A percentile compares a stretch with the other conserved stretches of the same genome.
phyloP scores from a whole-genome alignment of 2,113 vertebrate genomes.

The Protobothrops mucrosquamatus region DNA sequence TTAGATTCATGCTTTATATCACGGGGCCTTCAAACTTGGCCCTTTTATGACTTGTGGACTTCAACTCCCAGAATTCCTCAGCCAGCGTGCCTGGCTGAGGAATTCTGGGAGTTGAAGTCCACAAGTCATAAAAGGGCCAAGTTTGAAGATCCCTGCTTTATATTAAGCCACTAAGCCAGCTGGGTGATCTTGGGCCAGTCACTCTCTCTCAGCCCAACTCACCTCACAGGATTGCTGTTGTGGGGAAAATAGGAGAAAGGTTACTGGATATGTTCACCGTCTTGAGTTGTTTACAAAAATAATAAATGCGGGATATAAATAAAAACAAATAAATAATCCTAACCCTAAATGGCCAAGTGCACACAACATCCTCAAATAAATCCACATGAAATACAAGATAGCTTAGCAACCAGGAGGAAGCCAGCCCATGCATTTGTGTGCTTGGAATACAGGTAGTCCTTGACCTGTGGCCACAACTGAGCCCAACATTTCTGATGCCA shows the following conservation, averaged over 20 bases:
- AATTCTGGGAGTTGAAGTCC: too few species aligned
- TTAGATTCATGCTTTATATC: background rate
- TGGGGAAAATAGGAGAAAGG: background rate
- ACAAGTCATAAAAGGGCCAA: too few species aligned
- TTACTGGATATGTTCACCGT: background rate
- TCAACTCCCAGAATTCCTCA: too few species aligned
- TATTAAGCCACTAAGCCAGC: background rate
- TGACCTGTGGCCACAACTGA: too few species aligned
- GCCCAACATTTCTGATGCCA: too few species aligned
- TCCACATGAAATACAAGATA: background rate
- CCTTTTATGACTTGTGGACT: too few species aligned
- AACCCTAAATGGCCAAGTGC: background rate
- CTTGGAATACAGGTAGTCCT: too few species aligned
- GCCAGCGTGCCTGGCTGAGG: too few species aligned
- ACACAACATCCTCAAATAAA: background rate
- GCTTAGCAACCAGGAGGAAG: background rate
- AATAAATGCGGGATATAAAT: background rate
- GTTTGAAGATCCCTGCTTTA: background rate
- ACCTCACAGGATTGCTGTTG: background rate
- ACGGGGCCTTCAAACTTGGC: too few species aligned
- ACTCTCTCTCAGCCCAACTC: background rate
- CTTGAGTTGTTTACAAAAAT: background rate
- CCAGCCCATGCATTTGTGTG: background rate
- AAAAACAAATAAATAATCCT: background rate
- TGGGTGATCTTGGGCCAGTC: background rate